A percentile compares a stretch with the other conserved stretches of the same genome.
Conservation (phyloP, 2,888 invertebrate genomes). For the Mimas tiliae region DNA sequence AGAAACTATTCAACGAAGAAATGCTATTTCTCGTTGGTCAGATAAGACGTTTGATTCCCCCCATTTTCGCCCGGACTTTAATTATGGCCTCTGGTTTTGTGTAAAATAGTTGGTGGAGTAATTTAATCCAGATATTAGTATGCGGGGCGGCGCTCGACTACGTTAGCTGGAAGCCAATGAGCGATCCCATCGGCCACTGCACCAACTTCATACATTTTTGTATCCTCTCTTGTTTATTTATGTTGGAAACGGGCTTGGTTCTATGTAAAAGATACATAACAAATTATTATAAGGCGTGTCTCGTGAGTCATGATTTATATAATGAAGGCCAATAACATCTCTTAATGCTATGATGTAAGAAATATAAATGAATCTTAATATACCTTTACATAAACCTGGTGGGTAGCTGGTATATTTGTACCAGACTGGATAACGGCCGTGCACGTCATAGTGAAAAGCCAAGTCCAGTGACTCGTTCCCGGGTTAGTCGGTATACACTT, state of each 20-base stretch:
- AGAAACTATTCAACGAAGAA: constrained; percentile 81
- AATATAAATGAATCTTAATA: too few relatives aligned
- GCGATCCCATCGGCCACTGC: constrained; percentile 44
- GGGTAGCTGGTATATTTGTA: too few relatives aligned
- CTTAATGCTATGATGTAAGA: too few relatives aligned
- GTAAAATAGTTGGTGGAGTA: constrained; percentile 83
- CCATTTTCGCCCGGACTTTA: constrained; percentile 81
- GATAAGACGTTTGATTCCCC: constrained; percentile 84
- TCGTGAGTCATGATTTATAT: too few relatives aligned
- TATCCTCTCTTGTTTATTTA: constrained; percentile 50
- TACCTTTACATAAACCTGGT: too few relatives aligned
- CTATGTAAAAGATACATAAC: constrained; percentile 29
- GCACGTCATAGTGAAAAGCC: too few relatives aligned
- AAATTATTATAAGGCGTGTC: background rate
- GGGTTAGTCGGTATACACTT: too few relatives aligned
- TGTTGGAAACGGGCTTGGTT: constrained; percentile 37
- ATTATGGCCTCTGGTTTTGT: constrained; percentile 83
- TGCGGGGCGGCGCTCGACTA: constrained; percentile 70
- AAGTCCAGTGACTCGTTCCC: too few relatives aligned
- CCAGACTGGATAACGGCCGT: too few relatives aligned
- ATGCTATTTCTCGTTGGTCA: constrained; percentile 82
- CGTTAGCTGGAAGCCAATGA: constrained; percentile 65
- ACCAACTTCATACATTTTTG: constrained; percentile 53
- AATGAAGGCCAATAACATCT: too few relatives aligned
- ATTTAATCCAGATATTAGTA: constrained; percentile 81